Base-by-base conservation (phyloP, 2,797 vertebrate genomes). In the Sebastes kiyomatsui region DNA sequence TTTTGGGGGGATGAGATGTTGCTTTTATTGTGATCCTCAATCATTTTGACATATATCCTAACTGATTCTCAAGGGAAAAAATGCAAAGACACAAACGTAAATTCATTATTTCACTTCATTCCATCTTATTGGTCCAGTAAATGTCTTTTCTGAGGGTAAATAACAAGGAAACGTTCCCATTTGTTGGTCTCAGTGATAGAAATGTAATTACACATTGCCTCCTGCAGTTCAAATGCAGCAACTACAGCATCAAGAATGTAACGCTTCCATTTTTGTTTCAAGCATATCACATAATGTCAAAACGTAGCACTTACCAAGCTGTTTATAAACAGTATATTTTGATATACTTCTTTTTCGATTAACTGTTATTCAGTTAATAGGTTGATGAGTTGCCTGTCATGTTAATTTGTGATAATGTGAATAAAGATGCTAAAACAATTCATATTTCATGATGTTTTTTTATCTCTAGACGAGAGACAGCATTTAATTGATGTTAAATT, bases 161-260 rank as follows among this genome's bases (percentile, higher is more conserved):
- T 42, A 33, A 25, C 1, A 4, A 28, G 18, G 9, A 23, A 18
- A 72, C 5, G 25, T 3, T 55, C 7, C 2, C 6, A 55, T 60
- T 54, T 54, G 6, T 5, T 77, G 9, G 65, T 33, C 8, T 52
- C 22, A n/a, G 16, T 85, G 35, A n/a, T n/a, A 22, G 16, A 88
- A 90, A 80, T 25, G n/a, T 66, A 46, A 76, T 73, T 16, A 35
- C 18, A 80, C 64, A 81, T 59, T 72, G 73, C 87, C 88, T 42
- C 82, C 92, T 88, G 75, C 83, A 77, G 89, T 73, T 68, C 56
- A 85, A 67, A 81, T 0, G 46, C 22, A 18, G 72, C 55, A 68
- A 84, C 71, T 87, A 71, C 90, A 84, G 67, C 55, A 76, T 22
- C 13, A 27, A 70, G n/a, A 81, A 72, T 59, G 38, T 61, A 52